Conservation (phyloP, 2,113 vertebrate genomes). For the Oceanites oceanicus region DNA sequence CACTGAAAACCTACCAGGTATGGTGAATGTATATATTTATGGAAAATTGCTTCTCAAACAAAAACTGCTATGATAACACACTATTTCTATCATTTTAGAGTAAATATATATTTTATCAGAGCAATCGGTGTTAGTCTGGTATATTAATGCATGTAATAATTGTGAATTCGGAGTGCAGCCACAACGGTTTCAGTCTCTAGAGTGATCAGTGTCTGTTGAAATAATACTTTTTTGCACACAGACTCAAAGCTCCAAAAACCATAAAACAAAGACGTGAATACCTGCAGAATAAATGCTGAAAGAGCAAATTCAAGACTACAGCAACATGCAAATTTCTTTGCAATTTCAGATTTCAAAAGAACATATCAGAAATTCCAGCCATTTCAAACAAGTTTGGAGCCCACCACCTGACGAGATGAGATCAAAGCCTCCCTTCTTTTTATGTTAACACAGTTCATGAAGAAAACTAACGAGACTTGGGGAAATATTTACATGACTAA, state of each 20-base stretch:
- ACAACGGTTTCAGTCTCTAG: neutral
- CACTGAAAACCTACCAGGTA: neutral
- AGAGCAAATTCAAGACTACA: neutral
- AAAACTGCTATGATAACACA: neutral
- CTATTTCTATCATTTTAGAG: neutral
- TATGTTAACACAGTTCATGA: neutral
- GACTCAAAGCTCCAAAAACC: neutral
- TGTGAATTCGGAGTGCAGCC: neutral
- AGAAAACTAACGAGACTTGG: neutral
- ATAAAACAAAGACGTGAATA: neutral
- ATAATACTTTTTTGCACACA: neutral
- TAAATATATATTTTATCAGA: slow-evolving; percentile 14
- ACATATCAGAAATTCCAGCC: neutral
- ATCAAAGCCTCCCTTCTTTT: neutral
- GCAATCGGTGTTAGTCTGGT: slow-evolving; percentile 61
- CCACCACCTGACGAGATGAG: slow-evolving; percentile 4
- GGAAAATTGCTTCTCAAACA: neutral
- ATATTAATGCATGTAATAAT: slow-evolving; percentile 9
- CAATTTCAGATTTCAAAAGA: neutral
- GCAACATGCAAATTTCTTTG: neutral
- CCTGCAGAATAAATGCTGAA: neutral
- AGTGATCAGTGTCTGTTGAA: neutral
- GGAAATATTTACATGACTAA: neutral
- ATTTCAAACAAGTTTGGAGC: slow-evolving; percentile 16
- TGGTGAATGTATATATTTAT: neutral